Percentiles rank a stretch among this genome's conserved stretches.
These are phyloP conservation scores for Thalassaphorura encarpata DNA, from an alignment of 1,140 invertebrate species.

Conservation along the genomic window DNA sequence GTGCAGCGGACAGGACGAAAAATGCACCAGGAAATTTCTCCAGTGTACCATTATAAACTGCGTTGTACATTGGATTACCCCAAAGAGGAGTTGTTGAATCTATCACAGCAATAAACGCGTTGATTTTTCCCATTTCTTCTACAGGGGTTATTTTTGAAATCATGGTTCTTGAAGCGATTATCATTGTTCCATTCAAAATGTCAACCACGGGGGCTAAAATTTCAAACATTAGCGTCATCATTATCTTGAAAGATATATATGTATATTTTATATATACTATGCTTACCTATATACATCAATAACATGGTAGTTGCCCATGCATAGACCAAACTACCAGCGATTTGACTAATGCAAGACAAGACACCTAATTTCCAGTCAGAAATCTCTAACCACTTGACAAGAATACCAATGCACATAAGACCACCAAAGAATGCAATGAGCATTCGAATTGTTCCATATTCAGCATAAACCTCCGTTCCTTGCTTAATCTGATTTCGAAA, in stretches of 20 bases:
- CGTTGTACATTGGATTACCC: conserved; percentile 23
- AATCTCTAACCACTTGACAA: conserved; percentile 12
- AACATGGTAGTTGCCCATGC: conserved; percentile 62
- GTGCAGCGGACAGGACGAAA: conserved; percentile 24
- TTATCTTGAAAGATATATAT: background rate
- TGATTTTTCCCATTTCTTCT: conserved; percentile 25
- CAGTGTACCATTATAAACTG: conserved; percentile 19
- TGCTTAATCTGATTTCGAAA: conserved; percentile 8
- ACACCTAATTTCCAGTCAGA: conserved; percentile 63
- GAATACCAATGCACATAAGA: conserved; percentile 14
- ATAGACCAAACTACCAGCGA: conserved; percentile 67
- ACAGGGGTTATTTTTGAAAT: conserved; percentile 44
- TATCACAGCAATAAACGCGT: conserved; percentile 19
- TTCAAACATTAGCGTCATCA: background rate
- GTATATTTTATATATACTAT: background rate
- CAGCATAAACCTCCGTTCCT: conserved; percentile 19
- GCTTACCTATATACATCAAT: conserved; percentile 65
- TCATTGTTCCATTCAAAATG: conserved; percentile 44
- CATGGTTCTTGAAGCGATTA: conserved; percentile 45
- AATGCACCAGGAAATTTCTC: conserved; percentile 18
- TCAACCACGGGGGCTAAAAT: conserved; percentile 42
- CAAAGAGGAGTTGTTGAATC: conserved; percentile 22
- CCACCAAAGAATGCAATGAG: conserved; percentile 24
- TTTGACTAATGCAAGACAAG: conserved; percentile 69
- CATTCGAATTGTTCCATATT: conserved; percentile 24